phyloP scores from a whole-genome alignment of 2,113 vertebrate genomes.

The Sinocyclocheilus rhinocerous region DNA sequence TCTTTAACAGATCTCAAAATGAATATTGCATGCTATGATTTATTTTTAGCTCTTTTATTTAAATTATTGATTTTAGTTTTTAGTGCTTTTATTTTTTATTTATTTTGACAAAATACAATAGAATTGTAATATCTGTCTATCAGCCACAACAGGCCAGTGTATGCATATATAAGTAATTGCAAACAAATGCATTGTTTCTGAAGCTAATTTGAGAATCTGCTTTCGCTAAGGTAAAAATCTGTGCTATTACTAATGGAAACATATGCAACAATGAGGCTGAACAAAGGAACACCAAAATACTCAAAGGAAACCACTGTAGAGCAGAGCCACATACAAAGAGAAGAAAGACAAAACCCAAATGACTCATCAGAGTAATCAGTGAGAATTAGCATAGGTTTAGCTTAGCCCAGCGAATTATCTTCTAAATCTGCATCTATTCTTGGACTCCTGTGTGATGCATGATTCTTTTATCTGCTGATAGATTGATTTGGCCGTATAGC shows the following conservation, averaged over 20 bases:
- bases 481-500: constrained; percentile 20
- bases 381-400: constrained; percentile 26
- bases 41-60: too few species aligned
- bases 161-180: too few species aligned
- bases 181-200: neutral
- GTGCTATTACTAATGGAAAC: neutral
- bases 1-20: too few species aligned
- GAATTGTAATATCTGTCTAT: too few species aligned
- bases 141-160: too few species aligned
- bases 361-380: constrained; percentile 20
- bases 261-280: neutral
- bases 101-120: too few species aligned
- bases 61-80: too few species aligned
- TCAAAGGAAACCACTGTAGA: neutral
- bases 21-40: too few species aligned
- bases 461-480: constrained; percentile 27
- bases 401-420: neutral
- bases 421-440: constrained; percentile 7
- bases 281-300: constrained; percentile 29
- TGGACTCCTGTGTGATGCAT: neutral
- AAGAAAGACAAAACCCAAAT: constrained; percentile 28
- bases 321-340: constrained; percentile 16
- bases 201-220: neutral
- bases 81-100: too few species aligned
- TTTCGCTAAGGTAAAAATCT: neutral